Percentiles rank a stretch among this genome's conserved stretches.
These are phyloP conservation scores for Leptinotarsa lineolata DNA, from an alignment of 1,140 invertebrate species.

Conservation along the genomic window DNA sequence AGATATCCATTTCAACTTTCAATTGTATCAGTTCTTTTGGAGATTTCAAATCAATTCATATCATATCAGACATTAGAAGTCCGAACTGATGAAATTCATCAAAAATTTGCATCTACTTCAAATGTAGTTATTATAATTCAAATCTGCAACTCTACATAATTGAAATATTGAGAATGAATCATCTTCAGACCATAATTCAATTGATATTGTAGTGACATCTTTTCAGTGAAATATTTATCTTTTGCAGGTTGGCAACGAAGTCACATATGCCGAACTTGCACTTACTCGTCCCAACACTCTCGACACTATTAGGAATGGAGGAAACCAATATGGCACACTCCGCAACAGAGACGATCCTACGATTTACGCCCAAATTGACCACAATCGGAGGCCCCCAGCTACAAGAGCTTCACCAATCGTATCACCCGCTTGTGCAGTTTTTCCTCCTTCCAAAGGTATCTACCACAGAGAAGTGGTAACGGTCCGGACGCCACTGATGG, in stretches of 20 bases:
- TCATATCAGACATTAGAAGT: no score
- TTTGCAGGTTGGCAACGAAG: constrained; percentile 61
- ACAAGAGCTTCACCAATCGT: constrained; percentile 52
- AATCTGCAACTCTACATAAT: no score
- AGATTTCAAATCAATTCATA: no score
- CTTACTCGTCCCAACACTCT: constrained; percentile 62
- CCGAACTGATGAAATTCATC: no score
- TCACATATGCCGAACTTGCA: constrained; percentile 74
- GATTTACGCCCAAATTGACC: constrained; percentile 74
- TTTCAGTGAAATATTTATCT: not conserved
- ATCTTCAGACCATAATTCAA: no score
- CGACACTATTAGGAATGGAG: constrained; percentile 59
- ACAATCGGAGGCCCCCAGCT: constrained; percentile 55
- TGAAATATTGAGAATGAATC: no score
- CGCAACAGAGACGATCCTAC: constrained; percentile 62
- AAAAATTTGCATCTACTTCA: no score
- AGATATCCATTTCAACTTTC: no score
- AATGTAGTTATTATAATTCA: no score
- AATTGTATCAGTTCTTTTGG: no score
- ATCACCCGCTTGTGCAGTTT: constrained; percentile 50
- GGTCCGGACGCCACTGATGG: constrained; percentile 78
- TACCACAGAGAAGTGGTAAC: constrained; percentile 76
- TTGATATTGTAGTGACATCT: no score
- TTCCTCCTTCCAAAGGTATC: constrained; percentile 45
- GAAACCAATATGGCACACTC: constrained; percentile 44